Percentiles rank a stretch among this genome's conserved stretches.
Evolutionary conservation across 2,888 invertebrate genomes (phyloP).

Genomic region (Macaria liturata): DNA sequence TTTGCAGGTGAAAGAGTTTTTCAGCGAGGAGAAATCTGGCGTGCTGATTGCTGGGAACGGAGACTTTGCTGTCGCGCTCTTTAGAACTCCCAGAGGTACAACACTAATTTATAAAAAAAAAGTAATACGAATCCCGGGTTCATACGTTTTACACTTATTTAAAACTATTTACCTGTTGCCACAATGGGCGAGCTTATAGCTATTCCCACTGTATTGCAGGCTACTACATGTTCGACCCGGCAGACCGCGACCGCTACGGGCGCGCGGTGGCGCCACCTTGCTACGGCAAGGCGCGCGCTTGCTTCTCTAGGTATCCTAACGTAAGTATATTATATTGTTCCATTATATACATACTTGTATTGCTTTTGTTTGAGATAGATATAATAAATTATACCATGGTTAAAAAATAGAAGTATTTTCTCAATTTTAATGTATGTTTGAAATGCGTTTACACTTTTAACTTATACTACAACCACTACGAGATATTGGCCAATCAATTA

Average conservation of each 20-base stretch:
- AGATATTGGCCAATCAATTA: no score
- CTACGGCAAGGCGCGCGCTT: conserved; percentile 60
- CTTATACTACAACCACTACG: no score
- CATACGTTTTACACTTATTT: no score
- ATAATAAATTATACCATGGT: no score
- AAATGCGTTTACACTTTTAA: no score
- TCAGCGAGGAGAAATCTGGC: conserved; percentile 81
- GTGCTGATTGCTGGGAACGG: conserved; percentile 79
- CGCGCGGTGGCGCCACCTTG: conserved; percentile 72
- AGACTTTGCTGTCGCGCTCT: conserved; percentile 81
- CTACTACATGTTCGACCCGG: conserved; percentile 85
- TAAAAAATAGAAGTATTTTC: no score
- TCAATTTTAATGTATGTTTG: no score
- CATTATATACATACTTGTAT: neutral
- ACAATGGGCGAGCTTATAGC: no score
- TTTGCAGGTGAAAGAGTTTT: conserved; percentile 77
- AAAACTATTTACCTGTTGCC: no score
- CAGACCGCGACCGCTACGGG: conserved; percentile 79
- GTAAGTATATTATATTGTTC: conserved; percentile 46
- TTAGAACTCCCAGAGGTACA: conserved; percentile 70
- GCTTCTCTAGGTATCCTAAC: conserved; percentile 67
- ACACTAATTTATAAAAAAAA: no score
- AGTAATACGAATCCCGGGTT: no score
- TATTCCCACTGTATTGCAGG: conserved; percentile 45
- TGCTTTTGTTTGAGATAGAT: no score